Evolutionary conservation across 2,113 vertebrate species (phyloP).

Genomic region (Macroglossus sobrinus): DNA sequence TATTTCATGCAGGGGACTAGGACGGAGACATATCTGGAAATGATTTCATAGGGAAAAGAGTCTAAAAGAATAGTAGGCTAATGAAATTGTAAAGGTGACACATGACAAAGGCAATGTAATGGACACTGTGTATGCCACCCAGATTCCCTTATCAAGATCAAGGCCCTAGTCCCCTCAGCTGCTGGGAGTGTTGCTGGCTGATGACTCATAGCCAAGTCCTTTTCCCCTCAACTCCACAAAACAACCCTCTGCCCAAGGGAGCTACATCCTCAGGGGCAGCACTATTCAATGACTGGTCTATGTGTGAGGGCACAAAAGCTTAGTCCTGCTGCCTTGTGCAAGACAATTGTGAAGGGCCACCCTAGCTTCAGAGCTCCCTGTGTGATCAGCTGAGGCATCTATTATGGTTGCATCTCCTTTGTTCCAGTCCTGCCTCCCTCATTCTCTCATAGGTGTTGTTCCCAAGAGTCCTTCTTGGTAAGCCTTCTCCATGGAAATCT

Average conservation of each 20-base stretch:
- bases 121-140: not conserved
- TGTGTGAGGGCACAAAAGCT: not conserved
- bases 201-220: not conserved
- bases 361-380: not conserved
- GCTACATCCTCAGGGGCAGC: not conserved
- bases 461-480: no score
- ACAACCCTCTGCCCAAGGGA: not conserved
- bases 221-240: no score
- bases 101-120: not conserved
- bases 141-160: not conserved
- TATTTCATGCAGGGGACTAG: not conserved
- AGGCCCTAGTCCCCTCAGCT: not conserved
- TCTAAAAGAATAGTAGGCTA: not conserved
- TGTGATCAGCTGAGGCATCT: not conserved
- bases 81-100: not conserved
- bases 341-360: not conserved
- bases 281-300: not conserved
- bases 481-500: not conserved
- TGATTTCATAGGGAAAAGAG: not conserved
- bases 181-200: not conserved
- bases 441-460: not conserved
- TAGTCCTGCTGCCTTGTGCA: accelerated
- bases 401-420: not conserved
- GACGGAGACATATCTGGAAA: not conserved
- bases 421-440: not conserved